A percentile compares a stretch with the other conserved stretches of the same genome.
Evolutionary conservation across 2,888 invertebrate species (phyloP).

Genomic region (Acleris emargana): DNA sequence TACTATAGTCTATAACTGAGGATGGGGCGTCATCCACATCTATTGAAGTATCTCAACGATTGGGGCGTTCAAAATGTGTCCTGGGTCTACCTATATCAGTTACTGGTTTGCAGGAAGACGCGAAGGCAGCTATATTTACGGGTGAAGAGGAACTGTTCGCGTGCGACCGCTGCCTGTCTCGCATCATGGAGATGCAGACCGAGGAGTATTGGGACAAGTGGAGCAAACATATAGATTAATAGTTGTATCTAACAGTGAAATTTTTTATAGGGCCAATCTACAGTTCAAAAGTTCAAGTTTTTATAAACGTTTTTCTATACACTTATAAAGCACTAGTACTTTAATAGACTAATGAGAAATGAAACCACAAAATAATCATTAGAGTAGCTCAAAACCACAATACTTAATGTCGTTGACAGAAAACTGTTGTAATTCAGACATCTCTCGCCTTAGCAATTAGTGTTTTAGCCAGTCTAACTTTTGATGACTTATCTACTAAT

Average conservation of each 20-base stretch:
- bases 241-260: not conserved
- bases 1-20: too few relatives aligned
- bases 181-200: conserved; percentile 98
- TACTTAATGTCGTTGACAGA: too few relatives aligned
- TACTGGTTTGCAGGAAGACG: conserved; percentile 84
- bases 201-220: conserved; percentile 96
- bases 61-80: too few relatives aligned
- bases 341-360: too few relatives aligned
- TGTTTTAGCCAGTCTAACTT: conserved; percentile 1
- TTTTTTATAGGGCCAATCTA: not conserved
- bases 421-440: too few relatives aligned
- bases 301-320: too few relatives aligned
- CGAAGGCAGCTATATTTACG: conserved; percentile 95
- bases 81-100: too few relatives aligned
- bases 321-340: too few relatives aligned
- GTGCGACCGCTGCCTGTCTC: conserved; percentile 95
- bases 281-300: not conserved
- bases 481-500: not conserved
- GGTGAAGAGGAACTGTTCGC: conserved; percentile 99
- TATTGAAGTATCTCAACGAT: too few relatives aligned
- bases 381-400: too few relatives aligned
- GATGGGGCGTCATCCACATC: too few relatives aligned
- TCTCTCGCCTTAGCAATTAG: not conserved
- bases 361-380: too few relatives aligned
- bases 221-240: conserved; percentile 78